Evolutionary conservation across 2,797 vertebrate species (phyloP), one percentile per base, ranked within the genome.

Genomic region (Sebastes hubbsi): DNA sequence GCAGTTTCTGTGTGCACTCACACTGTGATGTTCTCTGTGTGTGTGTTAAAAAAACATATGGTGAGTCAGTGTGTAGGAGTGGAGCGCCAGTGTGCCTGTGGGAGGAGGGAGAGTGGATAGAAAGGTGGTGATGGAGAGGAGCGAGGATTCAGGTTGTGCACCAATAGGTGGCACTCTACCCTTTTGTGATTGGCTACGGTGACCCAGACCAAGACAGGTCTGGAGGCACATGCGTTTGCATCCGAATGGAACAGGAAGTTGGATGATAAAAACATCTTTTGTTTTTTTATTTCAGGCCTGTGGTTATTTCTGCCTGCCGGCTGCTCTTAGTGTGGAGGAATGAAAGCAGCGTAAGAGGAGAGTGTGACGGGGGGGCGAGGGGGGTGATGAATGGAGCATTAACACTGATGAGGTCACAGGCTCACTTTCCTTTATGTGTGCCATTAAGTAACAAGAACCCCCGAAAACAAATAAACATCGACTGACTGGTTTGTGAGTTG

Each of bases 131-230:
- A 46, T 25, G 76, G 73, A 83, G 74, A 80, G 58, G 65, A 81
- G 66, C 75, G 76, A 87, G 87, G 88, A 91, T 93, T 84, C 67
- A 79, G 90, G 77, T 82, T 91, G 80, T 87, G 78, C 83, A 91
- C 95, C 96, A 95, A 95, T 95, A 96, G 95, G 94, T 95, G 95
- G 95, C 95, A 95, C 95, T 94, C 91, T 95, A 94, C 93, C 91
- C 95, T 95, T 94, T 95, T 86, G 76, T 95, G 92, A 95, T 92
- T 91, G 81, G 86, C 83, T 88, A 80, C 58, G 55, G 56, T 89
- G 90, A 91, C 90, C 84, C 75, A 91, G 77, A 89, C 76, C 29
- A 52, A 82, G 56, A 72, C 65, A 70, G 62, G 81, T 80, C 76
- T 87, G 75, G 64, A 66, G 74, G 72, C 56, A 71, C 70, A 74